Evolutionary conservation across 2,113 vertebrate genomes (phyloP).

Genomic region (Aplodontia rufa): DNA sequence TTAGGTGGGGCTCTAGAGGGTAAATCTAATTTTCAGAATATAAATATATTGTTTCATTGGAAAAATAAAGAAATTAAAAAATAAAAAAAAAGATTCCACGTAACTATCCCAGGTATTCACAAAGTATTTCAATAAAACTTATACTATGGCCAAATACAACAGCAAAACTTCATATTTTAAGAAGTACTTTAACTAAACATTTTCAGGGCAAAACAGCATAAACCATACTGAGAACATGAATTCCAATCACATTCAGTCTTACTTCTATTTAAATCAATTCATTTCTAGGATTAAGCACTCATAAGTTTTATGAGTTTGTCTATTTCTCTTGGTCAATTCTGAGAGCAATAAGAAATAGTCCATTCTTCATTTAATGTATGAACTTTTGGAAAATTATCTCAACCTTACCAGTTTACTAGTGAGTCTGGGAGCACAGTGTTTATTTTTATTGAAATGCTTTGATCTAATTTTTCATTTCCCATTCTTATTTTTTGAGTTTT

Average conservation of each 20-base stretch:
- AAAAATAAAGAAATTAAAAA: too few relatives aligned
- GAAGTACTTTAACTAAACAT: background rate
- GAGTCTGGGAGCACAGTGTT: background rate
- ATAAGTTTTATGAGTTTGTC: conserved; percentile 23
- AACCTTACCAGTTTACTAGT: background rate
- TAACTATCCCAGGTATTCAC: background rate
- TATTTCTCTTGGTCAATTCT: conserved; percentile 27
- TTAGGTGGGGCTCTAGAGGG: too few relatives aligned
- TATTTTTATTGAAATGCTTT: conserved; percentile 1
- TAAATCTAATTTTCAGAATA: too few relatives aligned
- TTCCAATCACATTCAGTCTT: conserved; percentile 28
- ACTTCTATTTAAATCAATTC: conserved; percentile 23
- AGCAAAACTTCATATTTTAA: conserved; percentile 21
- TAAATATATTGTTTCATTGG: too few relatives aligned
- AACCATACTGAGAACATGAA: background rate
- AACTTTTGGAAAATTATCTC: background rate
- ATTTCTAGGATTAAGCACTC: background rate
- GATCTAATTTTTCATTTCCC: conserved; percentile 37
- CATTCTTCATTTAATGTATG: conserved; percentile 26
- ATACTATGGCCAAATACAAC: background rate
- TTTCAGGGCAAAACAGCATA: conserved; percentile 38
- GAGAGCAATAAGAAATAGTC: conserved; percentile 15
- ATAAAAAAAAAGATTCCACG: background rate
- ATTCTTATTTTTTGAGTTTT: background rate
- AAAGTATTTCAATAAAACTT: conserved; percentile 47